Percentiles rank a stretch among this genome's conserved stretches.
phyloP scores from a whole-genome alignment of 1,140 invertebrate species.

The Bombus cullumanus region DNA sequence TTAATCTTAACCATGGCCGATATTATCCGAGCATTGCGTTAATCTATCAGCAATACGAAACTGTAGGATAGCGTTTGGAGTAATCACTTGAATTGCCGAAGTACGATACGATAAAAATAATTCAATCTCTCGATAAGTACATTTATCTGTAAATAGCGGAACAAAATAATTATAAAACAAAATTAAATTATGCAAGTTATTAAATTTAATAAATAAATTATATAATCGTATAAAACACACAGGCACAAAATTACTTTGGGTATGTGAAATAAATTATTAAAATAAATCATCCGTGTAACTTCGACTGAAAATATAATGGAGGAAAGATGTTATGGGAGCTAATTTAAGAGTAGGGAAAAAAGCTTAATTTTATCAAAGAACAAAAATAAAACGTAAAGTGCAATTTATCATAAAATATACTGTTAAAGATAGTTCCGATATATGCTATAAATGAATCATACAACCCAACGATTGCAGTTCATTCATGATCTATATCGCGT shows the following conservation, averaged over 20 bases:
- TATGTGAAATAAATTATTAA: neutral
- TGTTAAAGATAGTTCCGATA: neutral
- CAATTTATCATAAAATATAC: neutral
- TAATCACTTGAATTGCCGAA: slow-evolving; percentile 35
- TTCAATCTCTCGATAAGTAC: slow-evolving; percentile 19
- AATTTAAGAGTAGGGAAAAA: neutral
- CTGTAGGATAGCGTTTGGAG: slow-evolving; percentile 44
- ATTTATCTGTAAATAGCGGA: neutral
- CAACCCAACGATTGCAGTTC: neutral
- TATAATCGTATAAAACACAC: neutral
- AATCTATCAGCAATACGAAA: slow-evolving; percentile 50
- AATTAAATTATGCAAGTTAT: neutral
- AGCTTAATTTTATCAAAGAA: neutral
- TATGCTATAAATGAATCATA: neutral
- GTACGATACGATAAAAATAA: slow-evolving; percentile 18
- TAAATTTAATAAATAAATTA: neutral
- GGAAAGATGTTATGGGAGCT: too few relatives aligned
- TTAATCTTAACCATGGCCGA: slow-evolving; percentile 65
- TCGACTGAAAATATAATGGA: too few relatives aligned
- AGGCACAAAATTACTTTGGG: neutral
- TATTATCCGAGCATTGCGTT: slow-evolving; percentile 48
- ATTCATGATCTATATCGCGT: slow-evolving; percentile 30
- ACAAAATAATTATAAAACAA: slow-evolving; percentile 20
- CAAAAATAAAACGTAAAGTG: neutral
- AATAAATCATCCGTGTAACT: neutral